phyloP scores from a whole-genome alignment of 2,888 invertebrate species.

The Sabellastarte sp. region DNA sequence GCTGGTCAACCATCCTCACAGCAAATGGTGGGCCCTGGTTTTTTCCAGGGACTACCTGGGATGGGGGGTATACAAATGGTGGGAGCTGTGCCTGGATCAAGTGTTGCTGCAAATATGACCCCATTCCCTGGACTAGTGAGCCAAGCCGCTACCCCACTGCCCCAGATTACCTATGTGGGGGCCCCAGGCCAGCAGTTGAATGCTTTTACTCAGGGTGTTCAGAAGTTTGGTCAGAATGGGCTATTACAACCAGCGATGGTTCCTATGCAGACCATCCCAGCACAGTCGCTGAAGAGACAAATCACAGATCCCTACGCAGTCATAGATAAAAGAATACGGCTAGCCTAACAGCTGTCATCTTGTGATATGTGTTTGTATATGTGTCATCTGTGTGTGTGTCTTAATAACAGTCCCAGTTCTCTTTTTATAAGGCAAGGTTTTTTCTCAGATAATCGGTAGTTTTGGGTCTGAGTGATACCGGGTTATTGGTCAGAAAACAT shows the following conservation, averaged over 20 bases:
- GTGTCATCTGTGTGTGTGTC: too few relatives aligned
- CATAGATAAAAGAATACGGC: neutral
- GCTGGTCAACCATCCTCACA: neutral
- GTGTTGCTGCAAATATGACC: neutral
- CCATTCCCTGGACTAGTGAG: neutral
- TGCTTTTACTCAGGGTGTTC: neutral
- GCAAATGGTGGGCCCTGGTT: neutral
- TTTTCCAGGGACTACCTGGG: neutral
- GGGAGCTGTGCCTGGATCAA: neutral
- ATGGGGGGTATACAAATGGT: neutral
- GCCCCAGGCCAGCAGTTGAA: neutral
- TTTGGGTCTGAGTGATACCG: too few relatives aligned
- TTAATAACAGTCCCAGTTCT: too few relatives aligned
- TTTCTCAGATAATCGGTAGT: too few relatives aligned
- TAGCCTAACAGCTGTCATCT: neutral
- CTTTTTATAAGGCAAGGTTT: too few relatives aligned
- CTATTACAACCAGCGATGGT: neutral
- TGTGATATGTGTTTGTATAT: too few relatives aligned
- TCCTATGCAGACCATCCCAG: neutral
- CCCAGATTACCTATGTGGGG: neutral
- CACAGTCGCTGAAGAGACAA: neutral
- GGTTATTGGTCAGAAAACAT: too few relatives aligned
- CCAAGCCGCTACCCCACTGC: neutral
- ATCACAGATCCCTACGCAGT: neutral
- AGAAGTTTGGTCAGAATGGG: neutral